phyloP scores from a whole-genome alignment of 2,888 invertebrate species.

The Boloria selene region DNA sequence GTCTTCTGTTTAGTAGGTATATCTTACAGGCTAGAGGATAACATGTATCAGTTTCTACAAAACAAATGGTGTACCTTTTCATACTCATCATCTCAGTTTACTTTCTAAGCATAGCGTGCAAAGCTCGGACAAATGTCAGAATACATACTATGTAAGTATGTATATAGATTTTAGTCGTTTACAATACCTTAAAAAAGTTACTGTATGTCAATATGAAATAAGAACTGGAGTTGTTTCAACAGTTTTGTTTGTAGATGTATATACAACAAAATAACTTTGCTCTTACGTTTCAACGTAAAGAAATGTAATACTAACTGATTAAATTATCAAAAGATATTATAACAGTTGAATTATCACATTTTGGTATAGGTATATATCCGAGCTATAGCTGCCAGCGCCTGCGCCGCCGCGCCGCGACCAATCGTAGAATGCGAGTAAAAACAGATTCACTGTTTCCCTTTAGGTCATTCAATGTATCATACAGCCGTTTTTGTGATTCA shows the following conservation, averaged over 20 bases:
- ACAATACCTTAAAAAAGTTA: not conserved
- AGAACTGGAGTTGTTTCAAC: too few species aligned
- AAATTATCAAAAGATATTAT: too few species aligned
- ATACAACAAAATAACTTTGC: too few species aligned
- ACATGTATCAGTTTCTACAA: too few species aligned
- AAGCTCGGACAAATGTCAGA: not conserved
- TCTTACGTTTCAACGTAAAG: too few species aligned
- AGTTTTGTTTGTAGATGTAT: too few species aligned
- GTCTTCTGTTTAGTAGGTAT: too few species aligned
- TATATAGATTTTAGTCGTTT: not conserved
- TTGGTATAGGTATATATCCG: not conserved
- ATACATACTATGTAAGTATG: too few species aligned
- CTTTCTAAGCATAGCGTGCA: not conserved
- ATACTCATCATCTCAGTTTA: not conserved
- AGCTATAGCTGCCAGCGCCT: not conserved
- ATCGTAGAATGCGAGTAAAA: conserved; percentile 67
- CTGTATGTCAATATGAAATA: not conserved
- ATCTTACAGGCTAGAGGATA: too few species aligned
- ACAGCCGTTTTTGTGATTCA: not conserved
- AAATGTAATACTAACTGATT: too few species aligned
- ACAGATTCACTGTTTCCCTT: conserved; percentile 56
- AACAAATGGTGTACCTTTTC: too few species aligned
- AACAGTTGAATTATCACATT: too few species aligned
- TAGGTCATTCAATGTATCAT: conserved; percentile 24
- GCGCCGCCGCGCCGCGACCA: conserved; percentile 47